Conservation (phyloP, 2,113 vertebrate genomes). For the Amazona guildingii region DNA sequence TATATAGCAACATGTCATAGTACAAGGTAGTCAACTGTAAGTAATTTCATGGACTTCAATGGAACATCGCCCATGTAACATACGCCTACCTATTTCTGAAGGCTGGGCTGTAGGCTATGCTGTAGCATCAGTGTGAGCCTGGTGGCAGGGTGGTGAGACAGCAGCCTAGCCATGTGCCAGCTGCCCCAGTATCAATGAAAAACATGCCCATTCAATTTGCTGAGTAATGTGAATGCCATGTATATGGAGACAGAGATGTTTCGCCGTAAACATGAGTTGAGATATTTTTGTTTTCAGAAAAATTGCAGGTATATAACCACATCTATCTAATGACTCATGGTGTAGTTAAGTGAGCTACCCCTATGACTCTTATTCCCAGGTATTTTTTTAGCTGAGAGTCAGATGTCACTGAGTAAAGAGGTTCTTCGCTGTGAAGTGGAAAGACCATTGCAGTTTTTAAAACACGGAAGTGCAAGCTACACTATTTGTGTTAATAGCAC, state of each 20-base stretch:
- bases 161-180: not conserved
- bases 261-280: not conserved
- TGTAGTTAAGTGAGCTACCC: not conserved
- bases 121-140: not conserved
- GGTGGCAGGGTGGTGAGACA: not conserved
- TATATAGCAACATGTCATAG: not conserved
- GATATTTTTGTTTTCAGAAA: not conserved
- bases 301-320: not conserved
- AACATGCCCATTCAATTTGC: accelerated
- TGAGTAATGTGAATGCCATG: not conserved
- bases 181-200: not conserved
- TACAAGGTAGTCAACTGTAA: not conserved
- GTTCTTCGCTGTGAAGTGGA: not conserved
- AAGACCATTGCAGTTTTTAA: not conserved
- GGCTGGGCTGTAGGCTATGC: not conserved
- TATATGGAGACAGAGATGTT: not conserved
- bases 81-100: not conserved
- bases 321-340: not conserved
- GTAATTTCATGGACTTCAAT: not conserved
- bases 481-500: not conserved
- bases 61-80: not conserved
- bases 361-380: not conserved
- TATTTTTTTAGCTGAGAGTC: not conserved
- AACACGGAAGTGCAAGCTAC: not conserved
- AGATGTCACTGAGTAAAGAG: not conserved